Evolutionary conservation across 2,797 vertebrate genomes (phyloP), one percentile per base, ranked within the genome.

Genomic region (Xerus rutilus): DNA sequence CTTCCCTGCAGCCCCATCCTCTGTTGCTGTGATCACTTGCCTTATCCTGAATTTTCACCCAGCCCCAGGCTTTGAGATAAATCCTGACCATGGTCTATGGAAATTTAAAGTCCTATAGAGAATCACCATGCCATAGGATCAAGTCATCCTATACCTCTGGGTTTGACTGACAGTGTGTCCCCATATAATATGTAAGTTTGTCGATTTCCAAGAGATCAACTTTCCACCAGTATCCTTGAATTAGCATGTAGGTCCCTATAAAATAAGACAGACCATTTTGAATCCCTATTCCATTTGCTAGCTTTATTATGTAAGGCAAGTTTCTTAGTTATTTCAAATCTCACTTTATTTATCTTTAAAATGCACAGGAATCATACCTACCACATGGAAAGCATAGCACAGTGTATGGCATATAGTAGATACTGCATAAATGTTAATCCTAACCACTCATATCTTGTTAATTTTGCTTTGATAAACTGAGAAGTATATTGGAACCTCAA

Each of bases 391-490:
- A 91, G 62, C 32, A n/a, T 28, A 87, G 32, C 89, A 73, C 7
- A 47, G 23, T 72, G 7, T 49, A 65, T 7, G 45, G 23, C 52
- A 81, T n/a, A 49, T 30, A 64, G 79, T 30, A 94, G 59, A 82
- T 39, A 21, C 39, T 82, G 23, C 52, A 43, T 57, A 93, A 95
- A 74, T 57, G 25, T 15, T 73, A 64, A 74, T 90, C 76, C 32
- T n/a, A 8, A 25, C 23, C 32, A 91, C 11, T 77, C 3, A 4
- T 15, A 67, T 77, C 35, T 59, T 86, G 14, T 28, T 85, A n/a
- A 72, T 84, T 96, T 96, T 95, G 83, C 57, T 88, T 89, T 91
- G 85, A 89, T 84, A 95, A 85, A 83, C 25, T 93, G 45, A 87
- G 49, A 12, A 88, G 43, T 81, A 10, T 87, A 73, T 67, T 64